Evolutionary conservation across 1,140 invertebrate genomes (phyloP).

Genomic region (Ctenoplectra terminalis): DNA sequence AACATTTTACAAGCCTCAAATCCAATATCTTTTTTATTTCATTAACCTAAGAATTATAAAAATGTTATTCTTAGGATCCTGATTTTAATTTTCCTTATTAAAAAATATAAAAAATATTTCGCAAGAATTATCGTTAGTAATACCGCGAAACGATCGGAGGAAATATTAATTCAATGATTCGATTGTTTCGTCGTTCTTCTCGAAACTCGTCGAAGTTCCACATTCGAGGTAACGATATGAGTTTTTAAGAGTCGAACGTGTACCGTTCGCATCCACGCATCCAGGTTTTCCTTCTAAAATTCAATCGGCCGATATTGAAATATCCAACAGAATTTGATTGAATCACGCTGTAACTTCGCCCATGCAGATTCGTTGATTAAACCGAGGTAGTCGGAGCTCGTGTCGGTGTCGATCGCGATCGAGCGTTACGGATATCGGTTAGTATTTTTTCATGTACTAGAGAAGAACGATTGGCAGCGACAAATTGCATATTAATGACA

Average conservation of each 20-base stretch:
- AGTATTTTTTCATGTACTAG: not conserved
- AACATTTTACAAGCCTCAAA: too few species aligned
- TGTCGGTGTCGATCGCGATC: not conserved
- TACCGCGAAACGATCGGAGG: not conserved
- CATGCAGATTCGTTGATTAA: constrained; percentile 28
- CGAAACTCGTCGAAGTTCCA: not conserved
- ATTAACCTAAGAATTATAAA: too few species aligned
- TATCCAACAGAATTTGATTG: constrained; percentile 38
- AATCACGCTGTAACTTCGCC: not conserved
- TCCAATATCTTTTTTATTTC: too few species aligned
- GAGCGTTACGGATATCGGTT: not conserved
- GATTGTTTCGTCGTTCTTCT: not conserved
- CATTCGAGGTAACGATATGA: constrained; percentile 13
- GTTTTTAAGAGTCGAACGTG: constrained; percentile 29
- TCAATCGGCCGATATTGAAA: constrained; percentile 46
- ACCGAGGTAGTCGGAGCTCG: not conserved
- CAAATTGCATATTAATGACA: constrained; percentile 39
- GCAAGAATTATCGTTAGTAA: not conserved
- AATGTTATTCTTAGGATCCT: too few species aligned
- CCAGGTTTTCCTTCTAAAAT: constrained; percentile 1
- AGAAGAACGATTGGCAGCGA: not conserved
- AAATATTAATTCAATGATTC: too few species aligned
- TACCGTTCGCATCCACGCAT: not conserved
- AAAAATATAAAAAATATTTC: too few species aligned
- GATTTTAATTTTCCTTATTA: too few species aligned